Conservation (phyloP, 2,888 invertebrate genomes). For the Caenorhabditis uteleia region DNA sequence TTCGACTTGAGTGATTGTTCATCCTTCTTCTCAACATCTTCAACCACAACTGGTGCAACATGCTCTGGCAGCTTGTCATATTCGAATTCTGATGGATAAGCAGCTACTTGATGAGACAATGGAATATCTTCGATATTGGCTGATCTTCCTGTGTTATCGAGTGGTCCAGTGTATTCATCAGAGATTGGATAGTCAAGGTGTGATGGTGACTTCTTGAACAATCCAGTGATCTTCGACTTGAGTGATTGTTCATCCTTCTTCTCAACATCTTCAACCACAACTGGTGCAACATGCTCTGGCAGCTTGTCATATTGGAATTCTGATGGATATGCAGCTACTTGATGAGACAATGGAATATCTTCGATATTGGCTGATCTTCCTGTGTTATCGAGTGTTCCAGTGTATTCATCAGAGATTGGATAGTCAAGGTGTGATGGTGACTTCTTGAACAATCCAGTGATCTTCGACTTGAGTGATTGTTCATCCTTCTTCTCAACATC, state of each 20-base stretch:
- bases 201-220: constrained; percentile 27
- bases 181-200: constrained; percentile 46
- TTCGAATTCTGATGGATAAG: constrained; percentile 19
- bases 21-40: constrained; percentile 15
- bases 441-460: constrained; percentile 19
- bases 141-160: constrained; percentile 33
- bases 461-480: constrained; percentile 20
- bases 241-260: constrained; percentile 9
- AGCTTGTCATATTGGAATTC: constrained; percentile 12
- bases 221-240: constrained; percentile 10
- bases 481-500: constrained; percentile 8
- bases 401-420: constrained; percentile 41
- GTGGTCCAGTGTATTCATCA: constrained; percentile 40
- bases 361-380: constrained; percentile 13
- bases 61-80: constrained; percentile 19
- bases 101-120: constrained; percentile 4
- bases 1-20: constrained; percentile 14
- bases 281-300: background rate
- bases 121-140: constrained; percentile 13
- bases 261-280: background rate
- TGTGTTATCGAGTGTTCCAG: constrained; percentile 43
- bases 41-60: constrained; percentile 16
- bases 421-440: constrained; percentile 45
- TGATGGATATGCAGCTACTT: constrained; percentile 23
- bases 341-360: constrained; percentile 9